Conservation (phyloP, 2,113 vertebrate genomes). For the Pelecanus crispus region DNA sequence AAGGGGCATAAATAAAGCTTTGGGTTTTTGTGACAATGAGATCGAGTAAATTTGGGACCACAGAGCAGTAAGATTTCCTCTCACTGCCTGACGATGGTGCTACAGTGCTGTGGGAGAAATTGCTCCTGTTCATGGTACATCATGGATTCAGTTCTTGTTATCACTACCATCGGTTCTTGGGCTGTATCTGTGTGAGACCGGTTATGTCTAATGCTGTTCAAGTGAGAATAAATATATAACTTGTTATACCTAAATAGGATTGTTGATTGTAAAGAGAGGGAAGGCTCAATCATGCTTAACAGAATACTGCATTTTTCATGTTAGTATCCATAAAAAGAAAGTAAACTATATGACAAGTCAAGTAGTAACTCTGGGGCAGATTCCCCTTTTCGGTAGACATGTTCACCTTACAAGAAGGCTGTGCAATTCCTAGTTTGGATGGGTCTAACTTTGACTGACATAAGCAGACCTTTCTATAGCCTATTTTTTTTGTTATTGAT, state of each 20-base stretch:
- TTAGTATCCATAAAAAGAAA: neutral
- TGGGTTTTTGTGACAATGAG: neutral
- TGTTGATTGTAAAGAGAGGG: neutral
- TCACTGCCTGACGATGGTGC: neutral
- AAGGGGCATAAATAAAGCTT: neutral
- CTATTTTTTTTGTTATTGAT: neutral
- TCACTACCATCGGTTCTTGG: rapidly evolving
- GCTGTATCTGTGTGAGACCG: neutral
- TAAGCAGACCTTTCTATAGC: neutral
- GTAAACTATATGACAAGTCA: neutral
- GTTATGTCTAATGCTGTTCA: neutral
- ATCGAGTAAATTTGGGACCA: neutral
- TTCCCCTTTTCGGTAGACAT: no score
- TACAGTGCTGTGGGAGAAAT: neutral
- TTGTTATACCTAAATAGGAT: no score
- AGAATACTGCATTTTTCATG: neutral
- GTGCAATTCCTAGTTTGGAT: neutral
- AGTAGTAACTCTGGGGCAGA: neutral
- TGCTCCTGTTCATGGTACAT: rapidly evolving
- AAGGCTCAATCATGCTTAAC: neutral
- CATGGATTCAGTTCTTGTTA: neutral
- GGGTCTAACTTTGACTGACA: neutral
- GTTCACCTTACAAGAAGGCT: neutral
- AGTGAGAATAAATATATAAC: neutral
- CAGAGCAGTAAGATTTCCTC: neutral